These are phyloP conservation scores for Odocoileus hemionus DNA, from an alignment of 2,113 vertebrate species.

Conservation along the genomic window DNA sequence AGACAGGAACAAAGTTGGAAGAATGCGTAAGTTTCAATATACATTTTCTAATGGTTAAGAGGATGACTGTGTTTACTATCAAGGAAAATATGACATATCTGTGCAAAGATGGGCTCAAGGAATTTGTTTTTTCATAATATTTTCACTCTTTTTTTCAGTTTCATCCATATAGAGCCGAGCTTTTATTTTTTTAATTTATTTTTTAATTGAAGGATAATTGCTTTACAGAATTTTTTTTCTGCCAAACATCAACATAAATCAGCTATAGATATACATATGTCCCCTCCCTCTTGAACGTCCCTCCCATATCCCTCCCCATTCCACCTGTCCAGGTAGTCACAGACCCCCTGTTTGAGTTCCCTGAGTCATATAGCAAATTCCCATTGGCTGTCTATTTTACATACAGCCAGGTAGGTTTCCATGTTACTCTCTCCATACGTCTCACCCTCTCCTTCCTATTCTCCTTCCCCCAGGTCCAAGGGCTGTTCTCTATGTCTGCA, in stretches of 20 bases:
- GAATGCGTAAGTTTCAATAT: too few species aligned
- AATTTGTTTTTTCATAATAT: not conserved
- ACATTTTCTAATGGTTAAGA: not conserved
- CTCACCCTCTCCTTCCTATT: not conserved
- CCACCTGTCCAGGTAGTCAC: not conserved
- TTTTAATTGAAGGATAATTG: not conserved
- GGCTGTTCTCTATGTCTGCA: not conserved
- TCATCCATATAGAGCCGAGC: not conserved
- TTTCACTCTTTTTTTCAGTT: not conserved
- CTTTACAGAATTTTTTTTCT: not conserved
- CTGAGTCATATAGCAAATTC: not conserved
- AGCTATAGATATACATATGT: not conserved
- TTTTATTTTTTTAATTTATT: not conserved
- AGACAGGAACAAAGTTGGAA: not conserved
- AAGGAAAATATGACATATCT: not conserved
- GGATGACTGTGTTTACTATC: not conserved
- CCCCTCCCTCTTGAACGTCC: not conserved
- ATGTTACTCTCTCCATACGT: not conserved
- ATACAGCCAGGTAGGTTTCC: not conserved
- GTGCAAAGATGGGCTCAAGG: not conserved
- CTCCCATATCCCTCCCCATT: not conserved
- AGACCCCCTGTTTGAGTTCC: not conserved
- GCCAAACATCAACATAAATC: not conserved
- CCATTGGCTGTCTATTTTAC: not conserved
- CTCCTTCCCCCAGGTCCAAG: not conserved